These are phyloP conservation scores for Laterallus jamaicensis DNA, from an alignment of 2,113 vertebrate species.

Conservation along the genomic window DNA sequence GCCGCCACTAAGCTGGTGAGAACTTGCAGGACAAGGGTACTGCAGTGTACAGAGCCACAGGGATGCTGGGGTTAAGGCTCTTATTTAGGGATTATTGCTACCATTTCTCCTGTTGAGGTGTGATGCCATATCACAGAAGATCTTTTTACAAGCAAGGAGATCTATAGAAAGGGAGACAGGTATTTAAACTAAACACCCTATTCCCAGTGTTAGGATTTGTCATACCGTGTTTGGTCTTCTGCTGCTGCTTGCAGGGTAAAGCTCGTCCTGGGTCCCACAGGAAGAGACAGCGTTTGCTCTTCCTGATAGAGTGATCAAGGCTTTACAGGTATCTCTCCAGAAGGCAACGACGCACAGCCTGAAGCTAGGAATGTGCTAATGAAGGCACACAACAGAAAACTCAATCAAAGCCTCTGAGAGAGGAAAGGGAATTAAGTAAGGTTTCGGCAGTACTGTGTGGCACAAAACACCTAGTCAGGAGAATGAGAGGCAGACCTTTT, in stretches of 20 bases:
- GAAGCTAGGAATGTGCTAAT: not conserved
- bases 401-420: not conserved
- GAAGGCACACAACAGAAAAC: not conserved
- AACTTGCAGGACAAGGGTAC: not conserved
- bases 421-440: not conserved
- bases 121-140: not conserved
- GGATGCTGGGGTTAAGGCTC: not conserved
- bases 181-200: not conserved
- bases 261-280: not conserved
- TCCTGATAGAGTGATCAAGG: not conserved
- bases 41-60: not conserved
- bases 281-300: not conserved
- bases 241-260: not conserved
- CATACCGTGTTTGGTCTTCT: not conserved
- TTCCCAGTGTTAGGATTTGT: not conserved
- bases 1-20: not conserved
- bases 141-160: not conserved
- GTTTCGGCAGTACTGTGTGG: not conserved
- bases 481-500: not conserved
- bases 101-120: not conserved
- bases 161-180: not conserved
- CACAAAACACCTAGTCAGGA: not conserved
- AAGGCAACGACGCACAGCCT: not conserved
- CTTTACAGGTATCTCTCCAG: not conserved
- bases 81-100: not conserved